Evolutionary conservation across 2,797 vertebrate species (phyloP).

Genomic region (Austrolebias charrua): DNA sequence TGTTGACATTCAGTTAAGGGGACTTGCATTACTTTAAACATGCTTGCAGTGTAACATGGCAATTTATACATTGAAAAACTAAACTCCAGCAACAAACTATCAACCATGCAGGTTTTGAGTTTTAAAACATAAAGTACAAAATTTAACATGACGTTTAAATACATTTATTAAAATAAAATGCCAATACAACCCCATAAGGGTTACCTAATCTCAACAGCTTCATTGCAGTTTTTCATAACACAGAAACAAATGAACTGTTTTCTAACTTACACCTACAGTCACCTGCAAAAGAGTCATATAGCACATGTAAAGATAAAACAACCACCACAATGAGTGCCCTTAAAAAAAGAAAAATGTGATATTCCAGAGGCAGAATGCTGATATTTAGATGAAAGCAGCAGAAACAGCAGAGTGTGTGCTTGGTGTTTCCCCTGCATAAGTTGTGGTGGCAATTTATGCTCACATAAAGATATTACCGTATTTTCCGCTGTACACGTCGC

Average conservation of each 20-base stretch:
- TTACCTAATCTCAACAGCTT: background rate
- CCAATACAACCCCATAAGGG: background rate
- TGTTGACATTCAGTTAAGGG: no score
- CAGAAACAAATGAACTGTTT: background rate
- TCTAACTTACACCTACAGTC: background rate
- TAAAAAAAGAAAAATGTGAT: slow-evolving; percentile 28
- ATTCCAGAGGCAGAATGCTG: slow-evolving; percentile 53
- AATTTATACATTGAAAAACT: background rate
- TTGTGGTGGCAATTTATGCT: slow-evolving; percentile 16
- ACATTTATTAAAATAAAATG: slow-evolving; percentile 3
- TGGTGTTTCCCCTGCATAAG: slow-evolving; percentile 46
- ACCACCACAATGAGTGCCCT: slow-evolving; percentile 12
- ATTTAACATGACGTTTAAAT: background rate
- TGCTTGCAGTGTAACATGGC: background rate
- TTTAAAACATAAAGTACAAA: no score
- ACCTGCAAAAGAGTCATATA: slow-evolving; percentile 1
- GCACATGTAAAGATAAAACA: slow-evolving; percentile 21
- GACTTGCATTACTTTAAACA: no score
- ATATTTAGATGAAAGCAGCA: slow-evolving; percentile 53
- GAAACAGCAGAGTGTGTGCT: slow-evolving; percentile 15
- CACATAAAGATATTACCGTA: background rate
- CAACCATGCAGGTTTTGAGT: no score
- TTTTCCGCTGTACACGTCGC: background rate
- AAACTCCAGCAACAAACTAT: background rate
- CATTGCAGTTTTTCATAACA: slow-evolving; percentile 28